phyloP scores from a whole-genome alignment of 2,888 invertebrate genomes.

The Spisula subtruncata region DNA sequence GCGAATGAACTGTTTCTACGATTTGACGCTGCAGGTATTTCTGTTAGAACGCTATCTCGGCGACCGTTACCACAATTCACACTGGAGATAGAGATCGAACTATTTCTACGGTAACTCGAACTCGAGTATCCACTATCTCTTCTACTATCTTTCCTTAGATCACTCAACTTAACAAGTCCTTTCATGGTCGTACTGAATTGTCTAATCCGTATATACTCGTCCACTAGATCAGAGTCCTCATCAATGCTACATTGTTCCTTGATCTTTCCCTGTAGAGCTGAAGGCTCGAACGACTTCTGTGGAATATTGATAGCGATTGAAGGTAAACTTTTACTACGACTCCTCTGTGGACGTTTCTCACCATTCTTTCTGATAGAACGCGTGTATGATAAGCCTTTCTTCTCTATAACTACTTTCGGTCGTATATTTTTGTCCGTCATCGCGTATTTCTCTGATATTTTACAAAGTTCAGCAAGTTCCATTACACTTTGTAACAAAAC shows the following conservation, averaged over 20 bases:
- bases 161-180: conserved; percentile 97
- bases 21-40: conserved; percentile 10
- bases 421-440: conserved; percentile 52
- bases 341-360: conserved; percentile 59
- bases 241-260: conserved; percentile 44
- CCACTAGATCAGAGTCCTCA: conserved; percentile 31
- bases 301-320: conserved; percentile 55
- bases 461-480: conserved; percentile 68
- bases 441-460: conserved; percentile 68
- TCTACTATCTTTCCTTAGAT: conserved; percentile 86
- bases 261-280: conserved; percentile 26
- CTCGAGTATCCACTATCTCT: conserved; percentile 64
- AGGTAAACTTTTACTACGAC: conserved; percentile 66
- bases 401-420: conserved; percentile 57
- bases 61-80: conserved; percentile 49
- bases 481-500: conserved; percentile 40
- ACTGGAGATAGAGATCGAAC: conserved; percentile 51
- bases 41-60: conserved; percentile 60
- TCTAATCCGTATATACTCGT: conserved; percentile 90
- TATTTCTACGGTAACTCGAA: conserved; percentile 56
- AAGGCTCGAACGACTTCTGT: conserved; percentile 38
- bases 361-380: conserved; percentile 66
- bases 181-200: conserved; percentile 97
- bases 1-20: conserved; percentile 54
- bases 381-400: conserved; percentile 55